These are phyloP conservation scores for Limenitis camilla DNA, from an alignment of 2,888 invertebrate species.

Conservation along the genomic window DNA sequence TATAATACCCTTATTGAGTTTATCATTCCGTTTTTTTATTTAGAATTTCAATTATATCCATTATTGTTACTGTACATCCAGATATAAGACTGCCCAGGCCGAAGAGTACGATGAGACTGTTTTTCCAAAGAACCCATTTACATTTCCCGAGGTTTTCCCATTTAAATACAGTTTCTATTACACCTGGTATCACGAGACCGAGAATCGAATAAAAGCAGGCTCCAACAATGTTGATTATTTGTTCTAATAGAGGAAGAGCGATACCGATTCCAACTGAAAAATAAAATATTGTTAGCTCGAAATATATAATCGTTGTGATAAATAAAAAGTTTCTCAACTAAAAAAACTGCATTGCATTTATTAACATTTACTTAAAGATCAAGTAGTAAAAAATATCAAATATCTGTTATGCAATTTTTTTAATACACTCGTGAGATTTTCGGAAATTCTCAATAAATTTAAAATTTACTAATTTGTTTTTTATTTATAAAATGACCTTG, in stretches of 20 bases:
- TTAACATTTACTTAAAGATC: too few species aligned
- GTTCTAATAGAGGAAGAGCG: constrained; percentile 65
- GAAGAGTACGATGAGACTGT: constrained; percentile 74
- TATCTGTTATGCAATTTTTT: too few species aligned
- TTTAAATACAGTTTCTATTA: constrained; percentile 81
- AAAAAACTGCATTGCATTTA: too few species aligned
- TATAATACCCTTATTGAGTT: not conserved
- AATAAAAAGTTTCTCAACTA: too few species aligned
- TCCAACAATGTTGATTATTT: constrained; percentile 66
- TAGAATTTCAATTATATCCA: constrained; percentile 55
- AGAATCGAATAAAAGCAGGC: constrained; percentile 79
- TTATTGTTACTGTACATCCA: constrained; percentile 71
- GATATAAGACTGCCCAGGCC: constrained; percentile 78
- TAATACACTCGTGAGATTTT: too few species aligned
- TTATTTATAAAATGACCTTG: too few species aligned
- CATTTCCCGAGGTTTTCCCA: constrained; percentile 79
- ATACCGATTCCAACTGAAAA: constrained; percentile 60
- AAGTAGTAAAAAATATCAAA: constrained; percentile 24
- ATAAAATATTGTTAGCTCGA: constrained; percentile 1
- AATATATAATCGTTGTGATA: too few species aligned
- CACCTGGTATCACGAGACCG: constrained; percentile 83
- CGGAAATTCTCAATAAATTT: too few species aligned
- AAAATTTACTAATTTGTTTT: too few species aligned
- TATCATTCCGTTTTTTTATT: constrained; percentile 57
- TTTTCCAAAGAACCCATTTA: constrained; percentile 82